phyloP scores from a whole-genome alignment of 2,888 invertebrate genomes.

The Eulithis prunata region DNA sequence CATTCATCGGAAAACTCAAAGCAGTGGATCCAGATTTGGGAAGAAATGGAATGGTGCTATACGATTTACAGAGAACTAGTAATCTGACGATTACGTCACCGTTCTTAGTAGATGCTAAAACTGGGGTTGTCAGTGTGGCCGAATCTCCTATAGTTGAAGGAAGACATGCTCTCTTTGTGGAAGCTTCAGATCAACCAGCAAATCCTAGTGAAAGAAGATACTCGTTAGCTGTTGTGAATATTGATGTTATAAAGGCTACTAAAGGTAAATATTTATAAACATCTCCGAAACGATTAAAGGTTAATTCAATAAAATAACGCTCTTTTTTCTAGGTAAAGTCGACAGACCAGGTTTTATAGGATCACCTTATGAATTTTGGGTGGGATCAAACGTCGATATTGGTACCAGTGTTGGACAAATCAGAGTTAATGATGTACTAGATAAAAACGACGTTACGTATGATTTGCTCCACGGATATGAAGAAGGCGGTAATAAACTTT shows the following conservation, averaged over 20 bases:
- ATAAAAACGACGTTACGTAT: slow-evolving; percentile 88
- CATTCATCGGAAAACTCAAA: slow-evolving; percentile 90
- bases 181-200: slow-evolving; percentile 92
- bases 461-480: slow-evolving; percentile 93
- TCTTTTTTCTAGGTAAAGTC: slow-evolving; percentile 69
- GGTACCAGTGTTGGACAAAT: slow-evolving; percentile 95
- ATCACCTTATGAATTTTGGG: slow-evolving; percentile 95
- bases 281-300: not conserved
- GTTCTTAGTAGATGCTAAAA: slow-evolving; percentile 88
- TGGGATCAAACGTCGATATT: slow-evolving; percentile 92
- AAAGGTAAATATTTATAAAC: slow-evolving; percentile 61
- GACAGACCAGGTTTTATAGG: slow-evolving; percentile 91
- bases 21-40: slow-evolving; percentile 93
- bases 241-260: slow-evolving; percentile 87
- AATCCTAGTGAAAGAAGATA: slow-evolving; percentile 93
- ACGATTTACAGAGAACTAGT: slow-evolving; percentile 88
- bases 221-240: slow-evolving; percentile 93
- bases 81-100: slow-evolving; percentile 87
- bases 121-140: slow-evolving; percentile 88
- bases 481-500: slow-evolving; percentile 86
- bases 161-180: slow-evolving; percentile 91
- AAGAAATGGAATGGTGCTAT: slow-evolving; percentile 88
- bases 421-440: slow-evolving; percentile 88
- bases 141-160: slow-evolving; percentile 87
- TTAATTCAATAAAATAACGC: not conserved